Base-by-base conservation (phyloP, 2,113 vertebrate species). In the Poeciliopsis turrubarensis region DNA sequence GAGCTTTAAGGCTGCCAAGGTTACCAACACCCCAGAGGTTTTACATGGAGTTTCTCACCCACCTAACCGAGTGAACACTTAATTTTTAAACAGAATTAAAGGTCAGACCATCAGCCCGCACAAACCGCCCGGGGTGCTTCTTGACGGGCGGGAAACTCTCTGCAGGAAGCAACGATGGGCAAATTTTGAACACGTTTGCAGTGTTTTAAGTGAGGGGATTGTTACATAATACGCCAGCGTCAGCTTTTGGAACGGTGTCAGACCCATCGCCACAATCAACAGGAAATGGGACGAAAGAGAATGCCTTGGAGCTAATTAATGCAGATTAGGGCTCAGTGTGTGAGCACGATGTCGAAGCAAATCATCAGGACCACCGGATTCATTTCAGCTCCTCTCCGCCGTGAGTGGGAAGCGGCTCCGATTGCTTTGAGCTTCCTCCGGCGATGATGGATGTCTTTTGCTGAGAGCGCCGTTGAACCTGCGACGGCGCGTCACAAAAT, bases 281-380 rank as follows among this genome's bases (percentile, higher is more conserved):
- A 73, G 34, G 41, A 72, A 22, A 32, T 66, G 73, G 61, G 66
- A 84, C 73, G 5, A 79, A 80, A 72, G 27, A 31, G 65, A 70
- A 79, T 69, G 31, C 57, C 37, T n/a, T 47, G 7, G 9, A 22
- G n/a, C 41, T 65, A 30, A 60, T 78, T 74, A 77, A 79, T 39
- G 61, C 60, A 74, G 71, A 81, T 75, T 17, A 79, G n/a, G 65
- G 2, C 5, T 64, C 61, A 26, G 22, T 44, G n/a, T n/a, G 4
- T 67, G 26, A 39, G 15, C 17, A 4, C 29, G 44, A 70, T 26
- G 0, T 5, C 34, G 1, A 64, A 75, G 62, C 34, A 29, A 75
- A 26, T 47, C 1, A 22, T 37, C 4, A 22, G 30, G 30, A 60
- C 61, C 31, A 37, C 60, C 32, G 3, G 9, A 2, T 31, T 37